A percentile compares a stretch with the other conserved stretches of the same genome.
Conservation (phyloP, 2,888 invertebrate genomes). For the Drosophila paramelanica region DNA sequence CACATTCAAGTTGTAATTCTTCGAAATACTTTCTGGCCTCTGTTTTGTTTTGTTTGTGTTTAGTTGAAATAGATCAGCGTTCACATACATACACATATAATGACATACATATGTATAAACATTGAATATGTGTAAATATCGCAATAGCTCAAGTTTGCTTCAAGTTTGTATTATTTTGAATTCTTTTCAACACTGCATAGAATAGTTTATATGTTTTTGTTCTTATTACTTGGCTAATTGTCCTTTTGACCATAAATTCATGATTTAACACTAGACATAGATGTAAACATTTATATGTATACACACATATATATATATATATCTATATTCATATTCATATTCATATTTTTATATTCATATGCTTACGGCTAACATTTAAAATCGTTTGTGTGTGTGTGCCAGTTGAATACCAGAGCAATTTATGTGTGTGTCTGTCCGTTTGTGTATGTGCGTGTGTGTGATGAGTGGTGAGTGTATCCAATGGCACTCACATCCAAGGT, state of each 20-base stretch:
- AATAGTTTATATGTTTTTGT: constrained; percentile 1
- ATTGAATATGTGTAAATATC: not conserved
- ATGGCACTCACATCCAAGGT: constrained; percentile 4
- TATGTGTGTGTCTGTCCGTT: constrained; percentile 7
- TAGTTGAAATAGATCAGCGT: constrained; percentile 12
- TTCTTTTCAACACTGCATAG: constrained; percentile 9
- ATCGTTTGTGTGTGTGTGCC: constrained; percentile 18
- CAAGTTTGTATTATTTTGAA: not conserved
- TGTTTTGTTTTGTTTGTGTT: constrained; percentile 1
- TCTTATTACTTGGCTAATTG: constrained; percentile 42
- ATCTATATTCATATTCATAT: not conserved
- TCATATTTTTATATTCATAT: constrained; percentile 8
- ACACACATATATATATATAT: not conserved
- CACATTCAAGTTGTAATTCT: constrained; percentile 53
- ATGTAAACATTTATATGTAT: constrained; percentile 31
- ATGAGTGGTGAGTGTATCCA: not conserved
- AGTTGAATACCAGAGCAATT: not conserved
- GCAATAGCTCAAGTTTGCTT: not conserved
- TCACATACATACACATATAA: constrained; percentile 11
- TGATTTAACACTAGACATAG: constrained; percentile 47
- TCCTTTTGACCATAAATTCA: constrained; percentile 49
- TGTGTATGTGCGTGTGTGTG: not conserved
- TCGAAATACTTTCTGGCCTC: constrained; percentile 32
- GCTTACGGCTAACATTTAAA: constrained; percentile 57
- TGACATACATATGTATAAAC: not conserved